Evolutionary conservation across 2,113 vertebrate genomes (phyloP).

Genomic region (Dicrurus megarhynchus): DNA sequence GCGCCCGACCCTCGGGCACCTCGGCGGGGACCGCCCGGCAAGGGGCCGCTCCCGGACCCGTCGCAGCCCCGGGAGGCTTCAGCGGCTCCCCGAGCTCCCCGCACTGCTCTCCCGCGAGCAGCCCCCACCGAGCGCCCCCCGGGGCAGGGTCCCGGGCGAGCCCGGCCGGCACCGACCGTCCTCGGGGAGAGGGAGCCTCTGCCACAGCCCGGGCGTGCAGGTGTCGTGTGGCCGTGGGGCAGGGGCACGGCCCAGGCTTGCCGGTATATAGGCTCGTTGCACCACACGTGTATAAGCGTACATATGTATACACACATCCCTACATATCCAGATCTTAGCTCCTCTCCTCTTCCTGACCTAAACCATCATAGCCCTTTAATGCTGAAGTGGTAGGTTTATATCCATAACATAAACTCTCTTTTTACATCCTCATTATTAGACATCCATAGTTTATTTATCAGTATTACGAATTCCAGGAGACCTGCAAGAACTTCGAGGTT

Average conservation of each 20-base stretch:
- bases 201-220: not conserved
- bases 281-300: not conserved
- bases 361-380: not conserved
- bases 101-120: too few relatives aligned
- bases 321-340: not conserved
- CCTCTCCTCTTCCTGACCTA: not conserved
- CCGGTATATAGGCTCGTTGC: fast-evolving
- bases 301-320: fast-evolving
- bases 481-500: not conserved
- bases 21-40: too few relatives aligned
- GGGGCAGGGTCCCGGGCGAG: not conserved
- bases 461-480: not conserved
- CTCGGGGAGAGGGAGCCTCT: not conserved
- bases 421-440: not conserved
- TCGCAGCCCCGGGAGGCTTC: not conserved
- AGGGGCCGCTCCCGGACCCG: not conserved
- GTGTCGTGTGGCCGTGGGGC: not conserved
- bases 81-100: not conserved
- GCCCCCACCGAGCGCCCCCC: not conserved
- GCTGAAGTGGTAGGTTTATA: not conserved
- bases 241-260: not conserved
- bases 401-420: not conserved
- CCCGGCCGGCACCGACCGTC: not conserved
- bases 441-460: not conserved
- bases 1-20: too few relatives aligned